Base-by-base conservation (phyloP, 2,888 invertebrate genomes). In the Chymomyza amoena region DNA sequence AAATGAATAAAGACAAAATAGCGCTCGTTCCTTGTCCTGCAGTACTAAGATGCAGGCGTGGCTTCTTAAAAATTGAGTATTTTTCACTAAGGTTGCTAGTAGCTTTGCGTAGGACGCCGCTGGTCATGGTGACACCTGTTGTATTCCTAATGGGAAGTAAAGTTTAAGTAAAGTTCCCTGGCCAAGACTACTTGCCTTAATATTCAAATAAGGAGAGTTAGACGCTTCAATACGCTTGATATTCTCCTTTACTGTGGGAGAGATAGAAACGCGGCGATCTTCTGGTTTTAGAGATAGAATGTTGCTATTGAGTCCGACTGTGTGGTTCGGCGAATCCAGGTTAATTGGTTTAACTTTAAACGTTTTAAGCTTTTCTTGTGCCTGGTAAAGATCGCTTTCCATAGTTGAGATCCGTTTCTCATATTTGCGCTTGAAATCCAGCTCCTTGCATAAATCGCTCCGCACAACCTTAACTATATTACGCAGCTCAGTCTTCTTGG, bases 191-290 rank as follows among this genome's bases (percentile, higher is more conserved):
- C 93, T 93, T 9, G 93, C 93, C 79, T 93, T 93, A 13, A 94
- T 91, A 69, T 90, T 92, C 25, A 94, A 88, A 79, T 94, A 94
- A 0, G 95, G 94, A 0, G 94, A 94, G 28, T 93, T 92, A 0
- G 93, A 92, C 39, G 92, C 92, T 77, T 93, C 92, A 66, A 93
- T 93, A 28, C 90, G 91, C 92, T 93, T 90, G 75, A 91, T 66
- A 90, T 92, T 78, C 79, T 91, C 87, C 61, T 86, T 86, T 50
- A 78, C 79, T 16, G 79, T 80, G 1, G 90, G 90, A 0, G 90
- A 91, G 20, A 90, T 84, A 7, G 90, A 90, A 54, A 66, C 36
- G 0, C 88, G 86, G 15, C 80, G 79, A 0, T 89, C 85, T 25
- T 89, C 87, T 0, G 72, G 70, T 20, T 83, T 84, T 0, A 89